Conservation (phyloP, 2,888 invertebrate genomes). For the Clostera curtula region DNA sequence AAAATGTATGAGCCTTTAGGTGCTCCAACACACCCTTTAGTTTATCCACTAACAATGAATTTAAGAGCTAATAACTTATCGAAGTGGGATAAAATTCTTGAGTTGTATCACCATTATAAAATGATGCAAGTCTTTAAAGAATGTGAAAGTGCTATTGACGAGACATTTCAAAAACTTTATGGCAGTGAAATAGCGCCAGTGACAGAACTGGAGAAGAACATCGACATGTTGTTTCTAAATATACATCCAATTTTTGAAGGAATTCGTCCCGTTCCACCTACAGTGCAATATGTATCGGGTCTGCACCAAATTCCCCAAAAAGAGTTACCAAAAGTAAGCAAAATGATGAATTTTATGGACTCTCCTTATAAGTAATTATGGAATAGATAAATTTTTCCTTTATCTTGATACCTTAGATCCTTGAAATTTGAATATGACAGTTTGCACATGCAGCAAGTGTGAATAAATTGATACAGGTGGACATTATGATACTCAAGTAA, state of each 20-base stretch:
- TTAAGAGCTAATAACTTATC: slow-evolving; percentile 25
- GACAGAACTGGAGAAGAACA: slow-evolving; percentile 24
- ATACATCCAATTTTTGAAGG: slow-evolving; percentile 40
- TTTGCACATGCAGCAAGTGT: no score
- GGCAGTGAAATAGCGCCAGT: slow-evolving; percentile 23
- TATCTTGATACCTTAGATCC: no score
- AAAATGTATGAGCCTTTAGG: slow-evolving; percentile 23
- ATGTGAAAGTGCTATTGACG: slow-evolving; percentile 14
- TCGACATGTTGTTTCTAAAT: slow-evolving; percentile 53
- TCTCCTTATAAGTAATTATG: no score
- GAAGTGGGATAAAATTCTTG: slow-evolving; percentile 27
- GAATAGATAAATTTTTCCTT: no score
- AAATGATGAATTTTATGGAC: no score
- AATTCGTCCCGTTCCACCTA: slow-evolving; percentile 45
- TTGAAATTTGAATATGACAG: no score
- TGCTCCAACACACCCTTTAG: slow-evolving; percentile 25
- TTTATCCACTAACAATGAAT: slow-evolving; percentile 23
- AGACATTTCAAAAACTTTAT: slow-evolving; percentile 18
- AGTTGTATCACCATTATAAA: slow-evolving; percentile 13
- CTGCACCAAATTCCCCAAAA: slow-evolving; percentile 5
- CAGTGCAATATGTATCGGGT: slow-evolving; percentile 49
- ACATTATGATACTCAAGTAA: no score
- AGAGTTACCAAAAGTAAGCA: slow-evolving; percentile 8
- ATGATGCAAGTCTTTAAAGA: slow-evolving; percentile 7
- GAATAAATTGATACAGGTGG: no score